phyloP scores from a whole-genome alignment of 2,797 vertebrate species.

The Brachyrhaphis roseni region DNA sequence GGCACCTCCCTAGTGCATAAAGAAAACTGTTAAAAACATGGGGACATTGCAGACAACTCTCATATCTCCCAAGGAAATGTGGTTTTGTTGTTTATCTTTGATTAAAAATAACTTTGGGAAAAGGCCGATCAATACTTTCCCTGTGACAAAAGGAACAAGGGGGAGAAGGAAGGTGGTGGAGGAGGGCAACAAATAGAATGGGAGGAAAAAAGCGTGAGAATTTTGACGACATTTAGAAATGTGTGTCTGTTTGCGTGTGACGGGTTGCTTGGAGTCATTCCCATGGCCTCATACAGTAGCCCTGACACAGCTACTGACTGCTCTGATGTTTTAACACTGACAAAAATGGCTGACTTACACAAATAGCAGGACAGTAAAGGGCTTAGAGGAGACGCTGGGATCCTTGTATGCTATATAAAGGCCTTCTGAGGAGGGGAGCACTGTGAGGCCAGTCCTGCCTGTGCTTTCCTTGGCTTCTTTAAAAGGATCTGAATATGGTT shows the following conservation, averaged over 20 bases:
- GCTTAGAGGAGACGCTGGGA: slow-evolving; percentile 47
- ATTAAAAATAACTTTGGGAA: slow-evolving; percentile 87
- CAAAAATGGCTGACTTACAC: slow-evolving; percentile 52
- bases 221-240: slow-evolving; percentile 75
- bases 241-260: slow-evolving; percentile 75
- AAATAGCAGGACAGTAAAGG: slow-evolving; percentile 47
- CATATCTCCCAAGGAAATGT: slow-evolving; percentile 78
- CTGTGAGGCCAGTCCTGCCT: slow-evolving; percentile 67
- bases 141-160: slow-evolving; percentile 56
- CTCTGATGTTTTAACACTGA: slow-evolving; percentile 66
- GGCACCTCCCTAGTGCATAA: slow-evolving; percentile 69
- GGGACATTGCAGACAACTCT: slow-evolving; percentile 61
- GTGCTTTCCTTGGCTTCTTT: slow-evolving; percentile 80
- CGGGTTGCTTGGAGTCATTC: slow-evolving; percentile 71
- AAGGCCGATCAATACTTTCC: slow-evolving; percentile 82
- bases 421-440: slow-evolving; percentile 64
- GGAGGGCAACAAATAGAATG: slow-evolving; percentile 44
- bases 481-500: slow-evolving; percentile 81
- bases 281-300: slow-evolving; percentile 80
- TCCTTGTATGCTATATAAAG: slow-evolving; percentile 64
- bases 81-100: slow-evolving; percentile 81
- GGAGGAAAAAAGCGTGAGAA: slow-evolving; percentile 73
- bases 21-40: slow-evolving; percentile 54
- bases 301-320: slow-evolving; percentile 50
- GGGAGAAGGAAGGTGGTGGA: slow-evolving; percentile 37